phyloP scores from a whole-genome alignment of 1,140 invertebrate genomes.

The Leptinotarsa texana region DNA sequence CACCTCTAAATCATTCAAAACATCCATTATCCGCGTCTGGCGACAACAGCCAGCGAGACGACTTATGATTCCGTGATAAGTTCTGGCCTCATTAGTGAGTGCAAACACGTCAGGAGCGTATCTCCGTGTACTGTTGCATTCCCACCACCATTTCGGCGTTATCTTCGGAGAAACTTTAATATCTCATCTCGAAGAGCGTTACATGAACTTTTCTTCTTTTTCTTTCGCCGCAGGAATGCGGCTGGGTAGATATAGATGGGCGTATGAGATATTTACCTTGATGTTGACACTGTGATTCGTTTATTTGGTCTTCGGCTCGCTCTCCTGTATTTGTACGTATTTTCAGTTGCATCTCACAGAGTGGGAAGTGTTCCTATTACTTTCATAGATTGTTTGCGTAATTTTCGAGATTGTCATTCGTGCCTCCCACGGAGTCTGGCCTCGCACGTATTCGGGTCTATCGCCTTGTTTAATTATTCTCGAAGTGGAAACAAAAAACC shows the following conservation, averaged over 20 bases:
- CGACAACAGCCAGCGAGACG: background rate
- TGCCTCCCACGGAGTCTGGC: too few species aligned
- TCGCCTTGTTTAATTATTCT: too few species aligned
- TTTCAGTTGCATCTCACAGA: too few species aligned
- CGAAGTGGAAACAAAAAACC: too few species aligned
- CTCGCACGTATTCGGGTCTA: too few species aligned
- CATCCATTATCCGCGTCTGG: background rate
- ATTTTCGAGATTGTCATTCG: too few species aligned
- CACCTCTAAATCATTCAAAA: background rate
- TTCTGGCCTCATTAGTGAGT: background rate
- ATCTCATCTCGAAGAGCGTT: background rate
- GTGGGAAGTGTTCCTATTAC: too few species aligned
- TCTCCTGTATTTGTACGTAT: too few species aligned
- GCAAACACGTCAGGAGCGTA: background rate
- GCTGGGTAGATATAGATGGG: background rate
- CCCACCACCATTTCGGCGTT: background rate
- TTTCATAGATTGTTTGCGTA: too few species aligned
- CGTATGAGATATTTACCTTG: too few species aligned
- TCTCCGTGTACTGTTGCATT: background rate
- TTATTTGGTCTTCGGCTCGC: too few species aligned
- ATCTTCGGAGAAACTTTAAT: background rate
- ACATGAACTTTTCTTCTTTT: background rate
- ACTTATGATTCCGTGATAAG: background rate
- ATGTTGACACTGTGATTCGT: too few species aligned
- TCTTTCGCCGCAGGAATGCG: background rate